Evolutionary conservation across 2,888 invertebrate species (phyloP).

Genomic region (Spilarctia lutea): DNA sequence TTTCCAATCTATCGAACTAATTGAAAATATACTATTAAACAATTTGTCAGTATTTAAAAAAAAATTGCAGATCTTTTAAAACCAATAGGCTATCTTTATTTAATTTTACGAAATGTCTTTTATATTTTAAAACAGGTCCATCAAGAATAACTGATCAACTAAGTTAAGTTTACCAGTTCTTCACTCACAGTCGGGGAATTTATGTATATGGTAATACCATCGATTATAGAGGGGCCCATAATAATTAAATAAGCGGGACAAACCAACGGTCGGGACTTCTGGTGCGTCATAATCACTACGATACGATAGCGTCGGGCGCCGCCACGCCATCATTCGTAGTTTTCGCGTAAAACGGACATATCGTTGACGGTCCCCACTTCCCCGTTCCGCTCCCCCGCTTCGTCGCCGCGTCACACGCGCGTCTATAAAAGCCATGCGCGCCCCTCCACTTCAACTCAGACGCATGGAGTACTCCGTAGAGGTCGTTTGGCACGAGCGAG

Average conservation of each 20-base stretch:
- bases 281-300: slow-evolving; percentile 76
- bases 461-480: slow-evolving; percentile 88
- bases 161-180: slow-evolving; percentile 34
- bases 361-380: slow-evolving; percentile 63
- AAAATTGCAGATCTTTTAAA: background rate
- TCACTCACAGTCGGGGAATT: slow-evolving; percentile 67
- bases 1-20: slow-evolving; percentile 18
- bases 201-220: slow-evolving; percentile 45
- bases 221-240: slow-evolving; percentile 40
- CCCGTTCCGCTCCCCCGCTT: slow-evolving; percentile 56
- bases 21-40: slow-evolving; percentile 13
- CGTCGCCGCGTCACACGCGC: slow-evolving; percentile 76
- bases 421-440: slow-evolving; percentile 80
- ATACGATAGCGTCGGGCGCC: slow-evolving; percentile 67
- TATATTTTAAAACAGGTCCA: slow-evolving; percentile 40
- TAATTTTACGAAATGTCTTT: background rate
- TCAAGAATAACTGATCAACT: slow-evolving; percentile 55
- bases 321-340: slow-evolving; percentile 73
- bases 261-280: slow-evolving; percentile 72
- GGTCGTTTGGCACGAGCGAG: slow-evolving; percentile 88
- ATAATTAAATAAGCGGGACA: slow-evolving; percentile 64
- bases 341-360: slow-evolving; percentile 84
- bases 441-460: slow-evolving; percentile 85
- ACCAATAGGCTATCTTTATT: background rate
- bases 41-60: background rate